A percentile compares a stretch with the other conserved stretches of the same genome.
Evolutionary conservation across 1,140 invertebrate genomes (phyloP).

Genomic region (Drosophila navojoa): DNA sequence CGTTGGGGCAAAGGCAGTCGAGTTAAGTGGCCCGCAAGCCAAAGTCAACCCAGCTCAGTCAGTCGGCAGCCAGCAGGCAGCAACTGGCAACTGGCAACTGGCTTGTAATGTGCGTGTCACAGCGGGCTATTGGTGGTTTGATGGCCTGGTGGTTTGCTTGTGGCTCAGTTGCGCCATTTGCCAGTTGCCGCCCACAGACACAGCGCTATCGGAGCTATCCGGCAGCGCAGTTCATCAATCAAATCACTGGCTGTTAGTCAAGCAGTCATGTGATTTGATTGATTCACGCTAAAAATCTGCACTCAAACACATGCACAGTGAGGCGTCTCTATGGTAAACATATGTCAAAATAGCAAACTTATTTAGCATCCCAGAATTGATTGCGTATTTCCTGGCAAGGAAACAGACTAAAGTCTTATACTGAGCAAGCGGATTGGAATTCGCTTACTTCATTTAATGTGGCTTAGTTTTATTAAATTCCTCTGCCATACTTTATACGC

Average conservation of each 20-base stretch:
- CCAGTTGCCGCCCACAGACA: constrained; percentile 5
- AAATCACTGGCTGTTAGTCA: constrained; percentile 81
- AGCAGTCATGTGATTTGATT: constrained; percentile 82
- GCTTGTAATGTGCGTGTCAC: constrained; percentile 72
- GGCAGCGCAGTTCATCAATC: constrained; percentile 74
- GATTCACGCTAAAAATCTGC: constrained; percentile 79
- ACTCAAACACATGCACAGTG: constrained; percentile 49
- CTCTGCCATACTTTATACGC: not conserved
- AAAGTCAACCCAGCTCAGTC: constrained; percentile 10
- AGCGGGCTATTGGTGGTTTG: constrained; percentile 31
- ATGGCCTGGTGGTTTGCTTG: not conserved
- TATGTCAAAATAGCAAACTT: no score
- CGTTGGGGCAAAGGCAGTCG: constrained; percentile 38
- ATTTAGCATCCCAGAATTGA: no score
- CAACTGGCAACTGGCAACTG: not conserved
- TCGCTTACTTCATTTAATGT: no score
- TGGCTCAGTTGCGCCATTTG: constrained; percentile 27
- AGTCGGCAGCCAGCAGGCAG: constrained; percentile 7
- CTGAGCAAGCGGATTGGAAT: no score
- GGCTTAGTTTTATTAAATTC: not conserved
- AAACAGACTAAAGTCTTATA: no score
- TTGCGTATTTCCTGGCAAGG: no score
- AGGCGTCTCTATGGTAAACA: not conserved
- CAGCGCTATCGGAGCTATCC: constrained; percentile 38
- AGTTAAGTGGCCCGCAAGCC: constrained; percentile 49